phyloP scores from a whole-genome alignment of 2,113 vertebrate species.

The Lipotes vexillifer region DNA sequence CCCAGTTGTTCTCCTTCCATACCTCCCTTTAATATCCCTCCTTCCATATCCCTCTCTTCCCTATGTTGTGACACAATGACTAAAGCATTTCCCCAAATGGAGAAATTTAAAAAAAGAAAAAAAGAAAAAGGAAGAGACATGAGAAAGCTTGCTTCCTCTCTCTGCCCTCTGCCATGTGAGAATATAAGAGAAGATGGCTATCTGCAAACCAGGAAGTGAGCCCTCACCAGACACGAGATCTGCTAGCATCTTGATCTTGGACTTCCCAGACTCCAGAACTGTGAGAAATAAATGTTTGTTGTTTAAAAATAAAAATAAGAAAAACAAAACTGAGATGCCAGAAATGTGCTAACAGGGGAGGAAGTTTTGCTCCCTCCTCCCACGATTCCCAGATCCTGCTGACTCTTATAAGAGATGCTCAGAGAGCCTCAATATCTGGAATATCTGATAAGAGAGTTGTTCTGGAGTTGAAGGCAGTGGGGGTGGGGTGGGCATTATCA shows the following conservation, averaged over 20 bases:
- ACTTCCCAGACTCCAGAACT: no score
- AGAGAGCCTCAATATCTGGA: background rate
- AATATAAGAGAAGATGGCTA: no score
- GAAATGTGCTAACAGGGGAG: background rate
- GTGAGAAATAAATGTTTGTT: no score
- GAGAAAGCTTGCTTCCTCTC: no score
- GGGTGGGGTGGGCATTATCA: background rate
- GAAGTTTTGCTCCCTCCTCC: background rate
- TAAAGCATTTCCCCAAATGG: background rate
- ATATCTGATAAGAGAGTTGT: background rate
- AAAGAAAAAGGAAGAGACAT: background rate
- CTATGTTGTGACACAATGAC: background rate
- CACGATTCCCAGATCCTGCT: background rate
- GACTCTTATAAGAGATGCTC: background rate
- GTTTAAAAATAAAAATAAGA: background rate
- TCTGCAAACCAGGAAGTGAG: no score
- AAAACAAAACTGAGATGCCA: background rate
- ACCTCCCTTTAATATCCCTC: constrained; percentile 40
- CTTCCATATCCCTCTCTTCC: background rate
- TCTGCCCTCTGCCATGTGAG: no score
- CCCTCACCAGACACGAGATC: no score
- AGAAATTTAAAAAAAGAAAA: background rate
- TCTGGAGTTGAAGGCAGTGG: background rate
- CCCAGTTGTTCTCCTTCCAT: background rate
- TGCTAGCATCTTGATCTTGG: no score